Base-by-base conservation (phyloP, 2,797 vertebrate species). In the Paratrypauchen microcephalus region DNA sequence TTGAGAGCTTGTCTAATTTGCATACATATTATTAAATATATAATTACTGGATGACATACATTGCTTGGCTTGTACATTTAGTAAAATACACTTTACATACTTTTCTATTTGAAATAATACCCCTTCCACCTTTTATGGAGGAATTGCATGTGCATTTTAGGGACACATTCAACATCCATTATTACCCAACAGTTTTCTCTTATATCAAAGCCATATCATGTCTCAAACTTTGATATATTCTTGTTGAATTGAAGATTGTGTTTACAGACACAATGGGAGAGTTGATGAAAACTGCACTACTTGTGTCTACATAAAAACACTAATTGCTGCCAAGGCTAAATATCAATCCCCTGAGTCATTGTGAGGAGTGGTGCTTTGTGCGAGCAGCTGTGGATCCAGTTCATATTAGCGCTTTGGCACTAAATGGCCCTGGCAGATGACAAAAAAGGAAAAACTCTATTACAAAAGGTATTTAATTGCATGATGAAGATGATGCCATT, bases 381-480 rank as follows among this genome's bases (percentile, higher is more conserved):
- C 78, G 70, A 59, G 81, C 86, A 90, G 88, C 85, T 91, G 83
- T 86, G 89, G 78, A 70, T 64, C 70, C 63, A 66, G 75, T 72
- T 74, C 66, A 76, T 77, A 78, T 82, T 83, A 77, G 81, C 24
- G 47, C 70, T 60, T 75, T 72, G 72, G 77, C 74, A 71, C 70
- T 72, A 76, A 73, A 60, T 72, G 69, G 69, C 75, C 72, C 81
- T 87, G 84, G 82, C 83, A 78, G 70, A 59, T 69, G 76, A 77
- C 70, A 77, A 77, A 77, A 57, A 57, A 57, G 13, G 26, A 24
- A 56, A 12, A 23, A 12, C 1, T 12, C 48, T 28, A 23, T 21
- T 41, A 18, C 68, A 74, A 70, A 57, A 78, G 39, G 81, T 71
- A 74, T 82, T 58, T 79, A 74, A 83, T 65, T 77, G 58, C 56